These are phyloP conservation scores for Platysteira castanea DNA, from an alignment of 2,113 vertebrate species.

Conservation along the genomic window DNA sequence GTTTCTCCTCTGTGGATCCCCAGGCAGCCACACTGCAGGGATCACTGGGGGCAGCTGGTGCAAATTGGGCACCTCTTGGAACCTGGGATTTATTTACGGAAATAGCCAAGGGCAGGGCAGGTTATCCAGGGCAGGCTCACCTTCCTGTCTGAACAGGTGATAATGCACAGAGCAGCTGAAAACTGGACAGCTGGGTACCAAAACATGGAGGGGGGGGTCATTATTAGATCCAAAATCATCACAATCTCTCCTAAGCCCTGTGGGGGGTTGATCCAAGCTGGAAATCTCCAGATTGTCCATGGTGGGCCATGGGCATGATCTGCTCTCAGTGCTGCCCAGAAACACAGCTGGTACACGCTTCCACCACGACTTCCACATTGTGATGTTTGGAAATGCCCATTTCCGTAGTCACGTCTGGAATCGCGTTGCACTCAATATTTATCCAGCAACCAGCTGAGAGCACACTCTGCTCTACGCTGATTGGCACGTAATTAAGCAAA, in stretches of 20 bases:
- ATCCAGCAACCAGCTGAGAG: slow-evolving; percentile 24
- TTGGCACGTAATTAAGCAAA: slow-evolving; percentile 56
- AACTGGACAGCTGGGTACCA: neutral
- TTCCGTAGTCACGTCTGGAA: neutral
- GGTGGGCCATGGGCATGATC: neutral
- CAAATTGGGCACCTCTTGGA: neutral
- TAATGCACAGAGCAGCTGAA: neutral
- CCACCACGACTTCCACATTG: neutral
- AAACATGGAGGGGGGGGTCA: accelerated
- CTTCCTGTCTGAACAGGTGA: neutral
- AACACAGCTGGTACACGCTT: neutral
- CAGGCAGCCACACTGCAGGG: neutral
- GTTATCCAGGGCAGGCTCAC: neutral
- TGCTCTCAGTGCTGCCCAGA: neutral
- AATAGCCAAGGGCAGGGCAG: neutral
- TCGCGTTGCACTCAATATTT: neutral
- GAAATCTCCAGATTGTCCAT: neutral
- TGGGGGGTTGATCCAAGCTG: neutral
- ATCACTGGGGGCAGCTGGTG: neutral
- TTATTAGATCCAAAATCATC: neutral
- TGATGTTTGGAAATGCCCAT: neutral
- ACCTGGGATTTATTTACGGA: neutral
- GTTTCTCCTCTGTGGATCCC: neutral
- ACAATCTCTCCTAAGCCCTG: neutral
- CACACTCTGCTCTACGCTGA: slow-evolving; percentile 17